phyloP scores from a whole-genome alignment of 2,113 vertebrate species.

The Rhizomys pruinosus region DNA sequence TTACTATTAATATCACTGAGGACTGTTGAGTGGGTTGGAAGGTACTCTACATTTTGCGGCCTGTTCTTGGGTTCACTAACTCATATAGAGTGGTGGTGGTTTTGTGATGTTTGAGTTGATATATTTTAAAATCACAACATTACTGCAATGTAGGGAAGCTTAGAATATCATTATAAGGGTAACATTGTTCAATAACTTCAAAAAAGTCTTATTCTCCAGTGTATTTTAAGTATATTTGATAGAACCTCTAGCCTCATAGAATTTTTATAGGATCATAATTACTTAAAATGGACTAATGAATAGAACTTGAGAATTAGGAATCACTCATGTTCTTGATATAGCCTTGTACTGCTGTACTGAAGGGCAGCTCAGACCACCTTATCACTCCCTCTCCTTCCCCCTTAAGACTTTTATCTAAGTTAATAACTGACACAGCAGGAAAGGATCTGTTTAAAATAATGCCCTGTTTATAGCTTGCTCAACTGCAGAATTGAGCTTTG shows the following conservation, averaged over 20 bases:
- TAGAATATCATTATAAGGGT: background rate
- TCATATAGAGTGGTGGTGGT: background rate
- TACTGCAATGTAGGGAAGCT: background rate
- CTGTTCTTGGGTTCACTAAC: constrained; percentile 2
- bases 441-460: background rate
- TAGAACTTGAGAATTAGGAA: background rate
- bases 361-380: background rate
- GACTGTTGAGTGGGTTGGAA: background rate
- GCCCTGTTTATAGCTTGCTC: background rate
- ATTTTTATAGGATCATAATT: background rate
- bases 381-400: background rate
- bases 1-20: too few relatives aligned
- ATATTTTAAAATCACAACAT: background rate
- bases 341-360: rapidly evolving
- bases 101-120: constrained; percentile 29
- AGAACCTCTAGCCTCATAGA: background rate
- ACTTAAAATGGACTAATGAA: background rate
- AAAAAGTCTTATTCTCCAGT: background rate
- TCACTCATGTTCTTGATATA: background rate
- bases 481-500: background rate
- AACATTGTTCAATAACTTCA: background rate
- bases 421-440: background rate
- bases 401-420: background rate
- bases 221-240: background rate
- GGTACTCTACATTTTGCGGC: background rate